phyloP scores from a whole-genome alignment of 2,113 vertebrate genomes.

The Notarius quadriscutis region DNA sequence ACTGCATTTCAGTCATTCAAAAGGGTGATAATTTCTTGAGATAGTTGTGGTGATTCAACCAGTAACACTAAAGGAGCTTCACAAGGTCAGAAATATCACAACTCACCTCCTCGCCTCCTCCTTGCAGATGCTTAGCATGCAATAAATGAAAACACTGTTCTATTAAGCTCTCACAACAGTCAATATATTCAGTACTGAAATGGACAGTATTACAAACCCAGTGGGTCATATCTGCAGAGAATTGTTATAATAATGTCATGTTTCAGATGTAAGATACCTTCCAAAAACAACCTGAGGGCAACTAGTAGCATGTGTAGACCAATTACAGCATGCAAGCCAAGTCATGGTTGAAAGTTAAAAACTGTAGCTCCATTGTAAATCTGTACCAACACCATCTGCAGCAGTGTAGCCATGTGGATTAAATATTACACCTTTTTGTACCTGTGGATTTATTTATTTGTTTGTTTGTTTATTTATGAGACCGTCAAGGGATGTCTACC shows the following conservation, averaged over 20 bases:
- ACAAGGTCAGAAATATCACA: constrained; percentile 32
- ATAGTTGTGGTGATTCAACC: neutral
- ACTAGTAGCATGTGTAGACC: neutral
- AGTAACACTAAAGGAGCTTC: constrained; percentile 7
- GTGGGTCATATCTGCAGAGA: neutral
- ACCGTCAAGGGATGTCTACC: neutral
- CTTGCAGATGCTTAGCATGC: constrained; percentile 91
- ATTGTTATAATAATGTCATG: neutral
- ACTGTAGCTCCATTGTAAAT: neutral
- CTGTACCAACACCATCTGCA: neutral
- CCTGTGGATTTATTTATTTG: neutral
- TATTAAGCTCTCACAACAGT: constrained; percentile 34
- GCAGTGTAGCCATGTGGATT: neutral
- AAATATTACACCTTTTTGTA: neutral
- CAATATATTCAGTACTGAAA: neutral
- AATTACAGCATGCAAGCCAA: neutral
- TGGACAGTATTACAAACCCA: neutral
- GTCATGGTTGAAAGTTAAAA: neutral
- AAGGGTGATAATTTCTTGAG: neutral
- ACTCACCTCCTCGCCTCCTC: constrained; percentile 98
- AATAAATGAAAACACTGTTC: constrained; percentile 65
- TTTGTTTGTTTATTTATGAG: neutral
- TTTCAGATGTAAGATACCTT: neutral
- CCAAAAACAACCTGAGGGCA: neutral
- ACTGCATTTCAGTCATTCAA: neutral